Conservation (phyloP, 1,140 invertebrate species). For the Diorhabda elongata region DNA sequence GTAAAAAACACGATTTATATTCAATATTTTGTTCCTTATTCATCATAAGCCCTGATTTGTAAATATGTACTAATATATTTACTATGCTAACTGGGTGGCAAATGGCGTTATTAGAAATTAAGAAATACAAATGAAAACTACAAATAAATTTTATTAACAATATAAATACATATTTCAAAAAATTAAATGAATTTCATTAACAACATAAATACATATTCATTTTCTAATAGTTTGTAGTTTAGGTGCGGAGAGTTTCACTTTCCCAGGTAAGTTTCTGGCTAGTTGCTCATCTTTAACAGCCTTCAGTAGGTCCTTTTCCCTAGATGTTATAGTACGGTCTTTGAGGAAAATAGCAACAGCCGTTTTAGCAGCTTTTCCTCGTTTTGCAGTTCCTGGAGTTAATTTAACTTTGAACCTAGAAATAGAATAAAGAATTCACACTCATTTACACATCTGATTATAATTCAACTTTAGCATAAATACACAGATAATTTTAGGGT, state of each 20-base stretch:
- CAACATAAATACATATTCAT: slow-evolving; percentile 20
- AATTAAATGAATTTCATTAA: not conserved
- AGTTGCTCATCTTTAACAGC: slow-evolving; percentile 90
- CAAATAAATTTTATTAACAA: too few relatives aligned
- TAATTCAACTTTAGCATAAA: too few relatives aligned
- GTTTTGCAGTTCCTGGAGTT: slow-evolving; percentile 88
- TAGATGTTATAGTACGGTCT: slow-evolving; percentile 70
- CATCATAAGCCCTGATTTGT: too few relatives aligned
- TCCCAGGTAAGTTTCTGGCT: slow-evolving; percentile 94
- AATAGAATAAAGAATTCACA: slow-evolving; percentile 30
- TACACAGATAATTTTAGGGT: too few relatives aligned
- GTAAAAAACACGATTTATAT: too few relatives aligned
- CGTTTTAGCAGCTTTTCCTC: slow-evolving; percentile 93
- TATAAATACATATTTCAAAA: too few relatives aligned
- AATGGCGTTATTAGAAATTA: too few relatives aligned
- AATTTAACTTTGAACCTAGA: slow-evolving; percentile 89
- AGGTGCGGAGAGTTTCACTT: slow-evolving; percentile 90
- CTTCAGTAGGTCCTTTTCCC: slow-evolving; percentile 91
- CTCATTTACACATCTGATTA: too few relatives aligned
- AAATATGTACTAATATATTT: too few relatives aligned
- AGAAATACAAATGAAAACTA: too few relatives aligned
- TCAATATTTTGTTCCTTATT: too few relatives aligned
- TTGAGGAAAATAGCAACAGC: slow-evolving; percentile 84
- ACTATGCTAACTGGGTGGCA: too few relatives aligned
- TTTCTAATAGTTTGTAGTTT: slow-evolving; percentile 56